phyloP scores from a whole-genome alignment of 2,888 invertebrate genomes.

The Monopis laevigella region DNA sequence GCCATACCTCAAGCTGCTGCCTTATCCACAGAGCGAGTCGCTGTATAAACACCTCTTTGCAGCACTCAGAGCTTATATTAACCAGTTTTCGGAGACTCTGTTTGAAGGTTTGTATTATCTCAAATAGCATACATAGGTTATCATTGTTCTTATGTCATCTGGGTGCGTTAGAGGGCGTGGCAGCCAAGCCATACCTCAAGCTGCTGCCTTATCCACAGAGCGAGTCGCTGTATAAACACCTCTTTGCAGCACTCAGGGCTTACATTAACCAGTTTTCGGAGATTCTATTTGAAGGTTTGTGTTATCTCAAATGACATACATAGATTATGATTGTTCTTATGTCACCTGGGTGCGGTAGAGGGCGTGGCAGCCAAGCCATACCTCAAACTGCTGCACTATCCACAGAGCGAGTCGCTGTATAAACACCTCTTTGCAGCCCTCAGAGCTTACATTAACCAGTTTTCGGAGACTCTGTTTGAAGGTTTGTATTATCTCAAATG shows the following conservation, averaged over 20 bases:
- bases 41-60: constrained; percentile 93
- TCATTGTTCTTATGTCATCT: constrained; percentile 87
- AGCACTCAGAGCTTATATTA: constrained; percentile 89
- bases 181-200: constrained; percentile 87
- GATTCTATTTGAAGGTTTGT: constrained; percentile 83
- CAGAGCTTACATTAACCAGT: constrained; percentile 91
- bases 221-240: constrained; percentile 87
- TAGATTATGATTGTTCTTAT: constrained; percentile 84
- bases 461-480: constrained; percentile 84
- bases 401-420: constrained; percentile 90
- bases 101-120: too few relatives aligned
- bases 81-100: constrained; percentile 83
- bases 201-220: constrained; percentile 91
- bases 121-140: too few relatives aligned
- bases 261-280: constrained; percentile 91
- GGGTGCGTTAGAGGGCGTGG: constrained; percentile 79
- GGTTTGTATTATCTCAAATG: too few relatives aligned
- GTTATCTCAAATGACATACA: too few relatives aligned
- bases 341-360: constrained; percentile 82
- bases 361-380: constrained; percentile 87
- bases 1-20: constrained; percentile 86
- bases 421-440: constrained; percentile 93
- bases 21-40: constrained; percentile 90
- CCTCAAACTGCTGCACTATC: constrained; percentile 84
- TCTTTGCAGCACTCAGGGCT: constrained; percentile 90